Base-by-base conservation (phyloP, 2,113 vertebrate species). In the Prietella phreatophila region DNA sequence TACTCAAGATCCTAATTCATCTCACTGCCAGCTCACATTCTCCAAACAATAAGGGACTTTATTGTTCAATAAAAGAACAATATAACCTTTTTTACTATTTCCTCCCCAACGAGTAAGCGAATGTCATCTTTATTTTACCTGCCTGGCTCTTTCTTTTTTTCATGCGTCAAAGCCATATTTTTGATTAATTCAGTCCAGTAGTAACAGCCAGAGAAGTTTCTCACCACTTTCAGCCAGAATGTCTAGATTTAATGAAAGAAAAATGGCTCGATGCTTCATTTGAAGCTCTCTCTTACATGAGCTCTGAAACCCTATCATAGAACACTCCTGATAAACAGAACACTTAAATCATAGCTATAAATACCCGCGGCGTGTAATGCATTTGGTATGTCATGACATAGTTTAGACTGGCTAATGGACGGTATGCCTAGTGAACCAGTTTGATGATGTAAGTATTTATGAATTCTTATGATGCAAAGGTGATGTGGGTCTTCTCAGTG, bases 1-100 rank as follows among this genome's bases (percentile, higher is more conserved):
- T 88, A 85, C 86, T 67, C 88, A 75, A 69, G 27, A 50, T 81
- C 71, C 88, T 85, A 83, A 65, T 92, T 88, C 88, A 84, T 90
- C 81, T 91, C 87, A 84, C 75, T 73, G 90, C 90, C 91, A 80
- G 75, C 76, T 63, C 75, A 22, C 79, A 88, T 65, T 88, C 61
- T 90, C 76, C 81, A 85, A 88, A 88, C 83, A 90, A 87, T 83
- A 90, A 86, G 73, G 81, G 60, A 88, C 90, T 90, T 92, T 86
- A 81, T 88, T 90, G 81, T 90, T 91, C 90, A 89, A 91, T 93
- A 90, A 93, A 93, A 87, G 82, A 88, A 89, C 65, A 85, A 90
- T 82, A 82, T 88, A 87, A 92, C 90, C 90, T 82, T 71, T 88
- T 93, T 93, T 90, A 92, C 87, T 47, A 65, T 92, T 93, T 93